Evolutionary conservation across 2,113 vertebrate species (phyloP).

Genomic region (Sylvia atricapilla): DNA sequence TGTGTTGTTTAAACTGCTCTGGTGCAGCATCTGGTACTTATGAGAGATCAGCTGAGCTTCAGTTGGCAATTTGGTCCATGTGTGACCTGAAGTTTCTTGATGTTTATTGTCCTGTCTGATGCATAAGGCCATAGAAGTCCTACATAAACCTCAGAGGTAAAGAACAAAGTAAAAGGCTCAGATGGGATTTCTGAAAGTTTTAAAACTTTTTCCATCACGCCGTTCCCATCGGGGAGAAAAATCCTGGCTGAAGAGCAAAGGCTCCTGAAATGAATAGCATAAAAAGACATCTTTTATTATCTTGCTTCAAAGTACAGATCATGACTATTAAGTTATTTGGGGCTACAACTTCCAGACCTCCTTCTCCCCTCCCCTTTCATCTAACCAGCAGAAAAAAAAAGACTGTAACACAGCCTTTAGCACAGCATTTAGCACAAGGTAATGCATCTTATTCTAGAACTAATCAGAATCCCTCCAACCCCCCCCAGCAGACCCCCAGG

Average conservation of each 20-base stretch:
- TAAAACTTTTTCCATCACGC: conserved; percentile 42
- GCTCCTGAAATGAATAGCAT: conserved; percentile 32
- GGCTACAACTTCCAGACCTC: conserved; percentile 42
- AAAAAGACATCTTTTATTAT: conserved; percentile 40
- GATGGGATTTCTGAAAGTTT: conserved; percentile 44
- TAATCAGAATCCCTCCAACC: background rate
- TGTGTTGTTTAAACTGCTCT: background rate
- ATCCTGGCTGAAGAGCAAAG: conserved; percentile 50
- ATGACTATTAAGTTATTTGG: conserved; percentile 33
- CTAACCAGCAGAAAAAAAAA: conserved; percentile 4
- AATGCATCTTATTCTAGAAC: background rate
- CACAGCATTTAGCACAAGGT: background rate
- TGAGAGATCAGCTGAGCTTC: background rate
- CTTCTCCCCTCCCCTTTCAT: background rate
- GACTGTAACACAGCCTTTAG: background rate
- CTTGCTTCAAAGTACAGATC: conserved; percentile 48
- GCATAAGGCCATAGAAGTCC: background rate
- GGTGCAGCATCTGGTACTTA: background rate
- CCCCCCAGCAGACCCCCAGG: fast-evolving
- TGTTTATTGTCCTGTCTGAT: conserved; percentile 40
- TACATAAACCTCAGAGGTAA: conserved; percentile 44
- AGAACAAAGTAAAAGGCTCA: conserved; percentile 52
- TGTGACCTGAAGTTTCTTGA: background rate
- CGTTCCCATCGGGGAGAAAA: conserved; percentile 24
- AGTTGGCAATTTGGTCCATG: background rate